phyloP scores from a whole-genome alignment of 2,113 vertebrate genomes.

The Cyanoliseus patagonus region DNA sequence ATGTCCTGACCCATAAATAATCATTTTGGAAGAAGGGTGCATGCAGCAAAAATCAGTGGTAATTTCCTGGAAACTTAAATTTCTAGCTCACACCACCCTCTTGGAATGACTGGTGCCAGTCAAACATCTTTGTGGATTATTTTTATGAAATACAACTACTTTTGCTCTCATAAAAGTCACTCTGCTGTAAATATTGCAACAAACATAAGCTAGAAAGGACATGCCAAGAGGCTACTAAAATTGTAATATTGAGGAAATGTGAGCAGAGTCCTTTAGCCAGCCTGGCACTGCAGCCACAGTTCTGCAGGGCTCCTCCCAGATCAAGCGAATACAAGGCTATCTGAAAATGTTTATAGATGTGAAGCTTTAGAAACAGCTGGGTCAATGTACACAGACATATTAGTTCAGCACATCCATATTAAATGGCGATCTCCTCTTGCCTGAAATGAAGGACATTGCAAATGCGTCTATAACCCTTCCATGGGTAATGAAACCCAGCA shows the following conservation, averaged over 20 bases:
- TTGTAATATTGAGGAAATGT: background rate
- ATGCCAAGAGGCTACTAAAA: background rate
- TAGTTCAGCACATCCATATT: background rate
- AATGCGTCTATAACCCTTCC: background rate
- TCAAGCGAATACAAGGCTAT: background rate
- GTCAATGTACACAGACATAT: background rate
- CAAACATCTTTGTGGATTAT: background rate
- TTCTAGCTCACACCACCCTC: background rate
- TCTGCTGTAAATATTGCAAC: background rate
- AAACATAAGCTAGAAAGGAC: background rate
- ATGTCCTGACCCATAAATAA: background rate
- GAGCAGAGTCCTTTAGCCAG: background rate
- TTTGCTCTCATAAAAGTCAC: background rate
- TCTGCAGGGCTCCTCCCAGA: background rate
- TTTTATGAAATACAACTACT: background rate
- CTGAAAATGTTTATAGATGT: background rate
- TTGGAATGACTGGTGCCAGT: background rate
- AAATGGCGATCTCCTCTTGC: background rate
- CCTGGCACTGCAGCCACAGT: background rate
- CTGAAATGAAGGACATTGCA: background rate
- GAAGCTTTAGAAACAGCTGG: background rate
- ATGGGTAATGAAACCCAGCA: background rate
- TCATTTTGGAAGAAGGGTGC: background rate
- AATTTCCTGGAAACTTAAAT: background rate
- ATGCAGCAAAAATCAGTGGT: background rate